Evolutionary conservation across 1,140 invertebrate species (phyloP).

Genomic region (Diabrotica virgifera): DNA sequence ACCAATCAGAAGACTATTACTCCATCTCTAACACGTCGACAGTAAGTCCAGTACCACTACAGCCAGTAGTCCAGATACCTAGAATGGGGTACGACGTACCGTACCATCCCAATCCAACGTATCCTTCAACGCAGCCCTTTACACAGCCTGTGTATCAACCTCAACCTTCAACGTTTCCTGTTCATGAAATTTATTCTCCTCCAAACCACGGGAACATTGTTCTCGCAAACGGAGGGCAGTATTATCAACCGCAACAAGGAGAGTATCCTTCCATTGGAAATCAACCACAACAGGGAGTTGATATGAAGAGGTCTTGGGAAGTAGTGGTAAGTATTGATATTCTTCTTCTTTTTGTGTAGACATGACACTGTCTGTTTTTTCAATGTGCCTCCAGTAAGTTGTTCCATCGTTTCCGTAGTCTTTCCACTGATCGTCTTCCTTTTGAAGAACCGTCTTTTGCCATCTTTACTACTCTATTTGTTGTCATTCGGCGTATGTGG

Average conservation of each 20-base stretch:
- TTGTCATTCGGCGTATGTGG: no score
- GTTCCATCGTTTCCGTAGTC: no score
- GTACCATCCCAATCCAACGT: conserved; percentile 28
- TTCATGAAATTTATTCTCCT: conserved; percentile 43
- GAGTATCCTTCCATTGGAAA: conserved; percentile 25
- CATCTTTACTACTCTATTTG: no score
- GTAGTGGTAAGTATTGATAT: conserved; percentile 23
- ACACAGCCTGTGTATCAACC: conserved; percentile 23
- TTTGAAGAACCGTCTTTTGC: no score
- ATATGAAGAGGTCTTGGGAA: conserved; percentile 34
- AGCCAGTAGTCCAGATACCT: conserved; percentile 38
- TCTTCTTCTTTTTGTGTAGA: no score
- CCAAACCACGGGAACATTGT: conserved; percentile 43
- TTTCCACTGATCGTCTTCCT: no score
- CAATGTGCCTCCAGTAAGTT: no score
- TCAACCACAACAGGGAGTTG: conserved; percentile 36
- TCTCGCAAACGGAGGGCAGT: conserved; percentile 38
- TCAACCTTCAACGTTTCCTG: conserved; percentile 22
- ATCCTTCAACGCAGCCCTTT: conserved; percentile 24
- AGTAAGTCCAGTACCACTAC: conserved; percentile 40
- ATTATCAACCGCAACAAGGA: conserved; percentile 25
- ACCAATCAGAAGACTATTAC: conserved; percentile 39
- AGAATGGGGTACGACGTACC: conserved; percentile 37
- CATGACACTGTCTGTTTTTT: no score
- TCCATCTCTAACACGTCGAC: conserved; percentile 33